These are phyloP conservation scores for Chironomus striatipennis DNA, from an alignment of 1,140 invertebrate genomes.

Conservation along the genomic window DNA sequence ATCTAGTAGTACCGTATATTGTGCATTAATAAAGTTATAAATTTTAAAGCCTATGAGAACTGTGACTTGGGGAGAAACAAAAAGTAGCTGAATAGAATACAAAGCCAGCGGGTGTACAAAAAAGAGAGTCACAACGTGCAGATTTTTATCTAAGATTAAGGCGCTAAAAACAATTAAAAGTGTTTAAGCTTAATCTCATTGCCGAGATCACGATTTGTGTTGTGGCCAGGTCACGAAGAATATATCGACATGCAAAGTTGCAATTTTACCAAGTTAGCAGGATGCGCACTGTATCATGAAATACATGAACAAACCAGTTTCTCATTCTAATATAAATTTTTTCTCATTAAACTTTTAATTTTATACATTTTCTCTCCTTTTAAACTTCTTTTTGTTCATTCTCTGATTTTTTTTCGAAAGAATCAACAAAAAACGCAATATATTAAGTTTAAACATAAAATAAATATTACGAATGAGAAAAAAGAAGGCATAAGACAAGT, in stretches of 20 bases:
- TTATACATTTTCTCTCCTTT: constrained; percentile 10
- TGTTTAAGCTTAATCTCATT: constrained; percentile 14
- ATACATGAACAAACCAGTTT: constrained; percentile 19
- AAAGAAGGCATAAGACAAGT: neutral
- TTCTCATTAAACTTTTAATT: constrained; percentile 23
- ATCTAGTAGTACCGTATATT: neutral
- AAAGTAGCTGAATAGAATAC: neutral
- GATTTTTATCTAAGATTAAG: constrained; percentile 14
- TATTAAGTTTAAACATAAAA: constrained; percentile 21
- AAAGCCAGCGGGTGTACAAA: constrained; percentile 9
- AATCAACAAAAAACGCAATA: constrained; percentile 19
- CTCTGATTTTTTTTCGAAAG: neutral
- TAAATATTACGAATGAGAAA: constrained; percentile 19
- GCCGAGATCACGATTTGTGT: constrained; percentile 6
- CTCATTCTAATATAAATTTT: constrained; percentile 7
- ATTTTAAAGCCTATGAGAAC: neutral
- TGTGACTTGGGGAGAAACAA: too few relatives aligned
- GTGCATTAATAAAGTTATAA: neutral
- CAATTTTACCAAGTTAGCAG: constrained; percentile 10
- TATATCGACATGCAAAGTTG: neutral
- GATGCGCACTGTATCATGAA: neutral
- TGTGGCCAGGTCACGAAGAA: constrained; percentile 5
- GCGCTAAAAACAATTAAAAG: constrained; percentile 13
- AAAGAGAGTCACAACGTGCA: neutral
- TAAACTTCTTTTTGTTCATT: neutral